Conservation (phyloP, 2,888 invertebrate species). For the Apomyelois bistriatella region DNA sequence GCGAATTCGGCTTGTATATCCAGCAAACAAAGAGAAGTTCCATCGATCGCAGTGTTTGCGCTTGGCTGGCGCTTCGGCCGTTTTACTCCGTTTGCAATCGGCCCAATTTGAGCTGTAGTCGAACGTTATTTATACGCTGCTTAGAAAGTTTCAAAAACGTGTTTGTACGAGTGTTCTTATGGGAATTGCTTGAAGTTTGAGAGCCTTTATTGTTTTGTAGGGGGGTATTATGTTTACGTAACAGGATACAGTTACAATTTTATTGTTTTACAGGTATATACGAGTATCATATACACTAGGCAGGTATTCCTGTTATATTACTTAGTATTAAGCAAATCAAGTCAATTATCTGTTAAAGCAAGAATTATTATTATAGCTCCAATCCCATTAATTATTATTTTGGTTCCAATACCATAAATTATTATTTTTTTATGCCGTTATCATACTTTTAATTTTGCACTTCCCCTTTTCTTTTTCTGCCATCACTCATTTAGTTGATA, state of each 20-base stretch:
- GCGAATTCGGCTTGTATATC: slow-evolving; percentile 77
- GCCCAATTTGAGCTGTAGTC: slow-evolving; percentile 66
- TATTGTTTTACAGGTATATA: slow-evolving; percentile 9
- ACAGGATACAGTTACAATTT: slow-evolving; percentile 14
- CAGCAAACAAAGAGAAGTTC: slow-evolving; percentile 70
- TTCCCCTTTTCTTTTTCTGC: too few species aligned
- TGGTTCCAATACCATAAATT: too few species aligned
- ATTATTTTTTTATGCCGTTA: too few species aligned
- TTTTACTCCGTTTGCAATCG: slow-evolving; percentile 39
- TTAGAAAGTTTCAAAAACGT: slow-evolving; percentile 69
- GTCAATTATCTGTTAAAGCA: neutral
- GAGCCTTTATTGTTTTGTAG: slow-evolving; percentile 50
- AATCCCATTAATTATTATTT: too few species aligned
- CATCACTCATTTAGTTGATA: too few species aligned
- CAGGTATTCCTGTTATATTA: neutral
- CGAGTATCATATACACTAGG: neutral
- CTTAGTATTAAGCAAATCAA: neutral
- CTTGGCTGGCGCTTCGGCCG: slow-evolving; percentile 53
- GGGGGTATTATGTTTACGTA: slow-evolving; percentile 26
- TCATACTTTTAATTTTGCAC: too few species aligned
- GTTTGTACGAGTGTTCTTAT: slow-evolving; percentile 62
- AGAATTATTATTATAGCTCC: neutral
- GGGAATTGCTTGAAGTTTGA: slow-evolving; percentile 61
- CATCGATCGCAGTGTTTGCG: slow-evolving; percentile 63
- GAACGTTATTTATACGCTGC: slow-evolving; percentile 72